phyloP scores from a whole-genome alignment of 2,113 vertebrate species.

The Panthera tigris region DNA sequence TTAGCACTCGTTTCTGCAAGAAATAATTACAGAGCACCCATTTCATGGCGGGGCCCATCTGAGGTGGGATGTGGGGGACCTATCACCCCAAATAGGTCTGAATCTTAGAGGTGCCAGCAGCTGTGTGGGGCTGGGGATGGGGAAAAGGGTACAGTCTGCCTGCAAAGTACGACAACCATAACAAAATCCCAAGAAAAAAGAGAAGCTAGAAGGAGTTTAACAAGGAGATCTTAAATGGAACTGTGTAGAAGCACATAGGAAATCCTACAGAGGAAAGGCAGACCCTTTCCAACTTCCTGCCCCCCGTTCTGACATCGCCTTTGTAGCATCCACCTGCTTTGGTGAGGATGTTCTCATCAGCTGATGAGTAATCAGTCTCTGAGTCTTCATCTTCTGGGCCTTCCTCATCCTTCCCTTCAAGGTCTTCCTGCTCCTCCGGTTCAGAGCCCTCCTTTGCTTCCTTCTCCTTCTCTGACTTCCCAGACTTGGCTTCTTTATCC shows the following conservation, averaged over 20 bases:
- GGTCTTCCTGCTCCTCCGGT: slow-evolving; percentile 46
- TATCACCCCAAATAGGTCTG: background rate
- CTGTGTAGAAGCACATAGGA: background rate
- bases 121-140: background rate
- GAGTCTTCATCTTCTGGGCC: slow-evolving; percentile 78
- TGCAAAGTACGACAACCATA: background rate
- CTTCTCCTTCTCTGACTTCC: slow-evolving; percentile 60
- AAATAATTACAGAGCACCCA: background rate
- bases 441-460: background rate
- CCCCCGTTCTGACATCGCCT: accelerated
- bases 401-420: slow-evolving; percentile 68
- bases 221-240: background rate
- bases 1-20: background rate
- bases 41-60: background rate
- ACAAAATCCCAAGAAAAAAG: background rate
- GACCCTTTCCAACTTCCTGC: no score
- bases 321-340: slow-evolving; percentile 88
- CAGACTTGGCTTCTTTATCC: slow-evolving; percentile 86
- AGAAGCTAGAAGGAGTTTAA: background rate
- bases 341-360: slow-evolving; percentile 91
- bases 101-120: background rate
- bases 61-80: background rate
- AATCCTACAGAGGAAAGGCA: background rate
- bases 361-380: slow-evolving; percentile 88
- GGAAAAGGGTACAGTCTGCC: background rate